Evolutionary conservation across 2,888 invertebrate species (phyloP), one percentile per base, ranked within the genome.

Genomic region (Trypoxylon attenuatum): DNA sequence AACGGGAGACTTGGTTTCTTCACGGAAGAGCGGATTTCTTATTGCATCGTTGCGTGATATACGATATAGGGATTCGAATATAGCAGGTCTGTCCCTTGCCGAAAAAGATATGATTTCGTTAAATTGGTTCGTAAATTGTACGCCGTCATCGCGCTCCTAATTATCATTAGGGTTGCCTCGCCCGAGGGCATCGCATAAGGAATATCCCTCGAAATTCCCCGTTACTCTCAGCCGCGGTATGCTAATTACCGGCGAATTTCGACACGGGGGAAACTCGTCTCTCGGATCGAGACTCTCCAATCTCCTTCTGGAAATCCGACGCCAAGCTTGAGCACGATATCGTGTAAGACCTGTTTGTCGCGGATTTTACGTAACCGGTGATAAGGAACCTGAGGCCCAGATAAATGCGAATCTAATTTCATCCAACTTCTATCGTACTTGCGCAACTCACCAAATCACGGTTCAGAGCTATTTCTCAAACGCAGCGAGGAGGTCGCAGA

Each of bases 331-430:
- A 22, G 42, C 42, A 52, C 55, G 59, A 43, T 68, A 68, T 71
- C 74, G 59, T 62, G 58, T 38, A 58, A 55, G 62, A 68, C 66
- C 66, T 71, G 71, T 76, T 76, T 71, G 70, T 59, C 57, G 56
- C 52, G 55, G 43, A 61, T 50, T 76, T 76, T 76, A 71, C 73
- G 68, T 71, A 76, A 76, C 65, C 49, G 47, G 46, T 61, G 76
- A 75, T 70, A 75, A 76, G 58, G 51, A 33, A 51, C 49, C 29
- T 18, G 49, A 25, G 47, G 51, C 25, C 47, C 50, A 69, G 73
- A 73, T 69, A 76, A 75, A 50, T 49, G 41, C 42, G n/a, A n/a
- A n/a, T n/a, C n/a, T n/a, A n/a, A n/a, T n/a, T n/a, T n/a, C n/a
- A n/a, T n/a, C n/a, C n/a, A n/a, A n/a, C n/a, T n/a, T n/a, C n/a